phyloP scores from a whole-genome alignment of 2,888 invertebrate species.

The Protodeltote pygarga region DNA sequence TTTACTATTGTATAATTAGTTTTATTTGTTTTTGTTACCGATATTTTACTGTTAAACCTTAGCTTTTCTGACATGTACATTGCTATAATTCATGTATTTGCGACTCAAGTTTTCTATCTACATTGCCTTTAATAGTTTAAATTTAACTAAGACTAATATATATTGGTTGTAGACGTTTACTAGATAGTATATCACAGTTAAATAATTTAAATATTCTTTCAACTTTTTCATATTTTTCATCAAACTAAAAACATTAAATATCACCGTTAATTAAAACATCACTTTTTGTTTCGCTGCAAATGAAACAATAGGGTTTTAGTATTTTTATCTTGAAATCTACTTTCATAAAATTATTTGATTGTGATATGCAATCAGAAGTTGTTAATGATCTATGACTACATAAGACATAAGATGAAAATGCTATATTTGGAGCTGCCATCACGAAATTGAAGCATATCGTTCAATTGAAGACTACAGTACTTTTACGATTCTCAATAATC shows the following conservation, averaged over 20 bases:
- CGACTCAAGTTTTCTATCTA: slow-evolving; percentile 72
- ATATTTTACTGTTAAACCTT: slow-evolving; percentile 51
- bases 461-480: slow-evolving; percentile 83
- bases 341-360: slow-evolving; percentile 14
- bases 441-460: slow-evolving; percentile 86
- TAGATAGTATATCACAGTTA: slow-evolving; percentile 48
- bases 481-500: slow-evolving; percentile 83
- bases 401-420: slow-evolving; percentile 58
- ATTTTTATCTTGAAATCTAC: background rate
- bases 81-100: slow-evolving; percentile 65
- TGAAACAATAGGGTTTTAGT: background rate
- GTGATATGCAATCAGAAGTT: slow-evolving; percentile 35
- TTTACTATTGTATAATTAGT: slow-evolving; percentile 53
- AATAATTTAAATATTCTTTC: background rate
- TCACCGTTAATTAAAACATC: background rate
- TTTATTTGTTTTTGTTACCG: slow-evolving; percentile 46
- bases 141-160: slow-evolving; percentile 67
- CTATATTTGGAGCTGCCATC: slow-evolving; percentile 77
- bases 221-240: background rate
- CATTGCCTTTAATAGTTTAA: slow-evolving; percentile 76
- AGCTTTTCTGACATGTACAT: slow-evolving; percentile 64
- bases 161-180: slow-evolving; percentile 51
- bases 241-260: background rate
- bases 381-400: slow-evolving; percentile 34
- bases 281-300: background rate